Evolutionary conservation across 2,888 invertebrate species (phyloP).

Genomic region (Drosophila hamatofila): DNA sequence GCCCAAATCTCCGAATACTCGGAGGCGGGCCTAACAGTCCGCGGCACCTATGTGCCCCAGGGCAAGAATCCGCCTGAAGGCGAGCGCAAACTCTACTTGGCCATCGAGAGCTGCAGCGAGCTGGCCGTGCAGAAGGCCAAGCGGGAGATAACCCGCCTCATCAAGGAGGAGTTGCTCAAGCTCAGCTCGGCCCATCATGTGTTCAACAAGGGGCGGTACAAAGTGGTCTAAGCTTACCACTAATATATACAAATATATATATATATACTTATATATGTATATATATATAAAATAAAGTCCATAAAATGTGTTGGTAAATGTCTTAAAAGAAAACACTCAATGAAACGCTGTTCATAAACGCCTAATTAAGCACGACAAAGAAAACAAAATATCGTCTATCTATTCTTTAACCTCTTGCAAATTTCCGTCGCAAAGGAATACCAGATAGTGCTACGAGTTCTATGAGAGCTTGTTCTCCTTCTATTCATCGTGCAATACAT

Average conservation of each 20-base stretch:
- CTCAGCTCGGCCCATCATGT: constrained; percentile 94
- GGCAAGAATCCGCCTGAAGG: constrained; percentile 96
- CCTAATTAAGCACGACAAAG: constrained; percentile 1
- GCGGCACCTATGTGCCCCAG: constrained; percentile 97
- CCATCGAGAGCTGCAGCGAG: constrained; percentile 99
- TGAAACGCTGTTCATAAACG: constrained; percentile 10
- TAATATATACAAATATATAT: background rate
- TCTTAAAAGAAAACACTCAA: constrained; percentile 1
- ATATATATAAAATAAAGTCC: background rate
- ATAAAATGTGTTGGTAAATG: constrained; percentile 1
- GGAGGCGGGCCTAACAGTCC: constrained; percentile 98
- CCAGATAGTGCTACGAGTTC: background rate
- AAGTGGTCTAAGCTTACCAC: constrained; percentile 89
- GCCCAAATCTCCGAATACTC: constrained; percentile 99
- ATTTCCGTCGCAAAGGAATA: background rate
- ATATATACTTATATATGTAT: background rate
- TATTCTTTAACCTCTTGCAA: background rate
- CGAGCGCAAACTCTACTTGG: constrained; percentile 97
- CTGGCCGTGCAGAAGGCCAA: constrained; percentile 98
- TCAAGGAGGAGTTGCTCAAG: constrained; percentile 98
- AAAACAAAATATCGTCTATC: background rate
- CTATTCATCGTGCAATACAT: background rate
- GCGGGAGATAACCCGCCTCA: constrained; percentile 98
- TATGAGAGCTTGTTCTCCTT: background rate
- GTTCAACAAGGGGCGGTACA: constrained; percentile 96